Conservation (phyloP, 1,140 invertebrate species). For the Drosophila asahinai region DNA sequence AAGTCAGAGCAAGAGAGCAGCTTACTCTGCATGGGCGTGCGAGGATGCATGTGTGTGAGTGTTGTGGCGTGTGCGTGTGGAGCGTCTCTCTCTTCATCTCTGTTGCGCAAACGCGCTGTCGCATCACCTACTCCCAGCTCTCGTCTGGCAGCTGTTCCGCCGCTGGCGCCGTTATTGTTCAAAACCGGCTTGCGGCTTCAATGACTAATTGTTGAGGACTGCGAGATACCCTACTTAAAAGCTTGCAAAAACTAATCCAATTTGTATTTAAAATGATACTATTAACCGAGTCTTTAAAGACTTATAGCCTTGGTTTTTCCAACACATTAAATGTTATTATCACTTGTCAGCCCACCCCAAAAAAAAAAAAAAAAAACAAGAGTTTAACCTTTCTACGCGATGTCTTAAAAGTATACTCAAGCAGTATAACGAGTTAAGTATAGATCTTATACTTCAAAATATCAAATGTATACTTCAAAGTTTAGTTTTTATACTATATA, state of each 20-base stretch:
- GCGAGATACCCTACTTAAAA: constrained; percentile 31
- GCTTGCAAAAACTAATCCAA: too few relatives aligned
- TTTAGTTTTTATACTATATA: too few relatives aligned
- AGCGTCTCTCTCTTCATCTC: constrained; percentile 52
- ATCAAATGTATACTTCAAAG: too few relatives aligned
- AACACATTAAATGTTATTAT: too few relatives aligned
- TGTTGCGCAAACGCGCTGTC: constrained; percentile 74
- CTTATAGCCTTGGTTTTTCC: too few relatives aligned
- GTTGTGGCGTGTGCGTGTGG: constrained; percentile 17
- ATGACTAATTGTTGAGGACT: not conserved
- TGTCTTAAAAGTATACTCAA: too few relatives aligned
- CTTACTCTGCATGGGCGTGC: constrained; percentile 18
- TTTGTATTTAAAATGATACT: too few relatives aligned
- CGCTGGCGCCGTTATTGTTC: constrained; percentile 66
- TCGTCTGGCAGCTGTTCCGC: constrained; percentile 55
- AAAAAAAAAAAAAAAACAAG: too few relatives aligned
- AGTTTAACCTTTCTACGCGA: too few relatives aligned
- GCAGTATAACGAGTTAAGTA: too few relatives aligned
- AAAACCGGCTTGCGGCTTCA: constrained; percentile 64
- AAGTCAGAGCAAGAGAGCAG: constrained; percentile 58
- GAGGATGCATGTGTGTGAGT: constrained; percentile 10
- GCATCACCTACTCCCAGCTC: constrained; percentile 40
- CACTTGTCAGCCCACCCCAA: too few relatives aligned
- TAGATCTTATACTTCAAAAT: too few relatives aligned
- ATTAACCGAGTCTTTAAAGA: not conserved